Conservation (phyloP, 2,888 invertebrate genomes). For the Eubasilissa splendida region DNA sequence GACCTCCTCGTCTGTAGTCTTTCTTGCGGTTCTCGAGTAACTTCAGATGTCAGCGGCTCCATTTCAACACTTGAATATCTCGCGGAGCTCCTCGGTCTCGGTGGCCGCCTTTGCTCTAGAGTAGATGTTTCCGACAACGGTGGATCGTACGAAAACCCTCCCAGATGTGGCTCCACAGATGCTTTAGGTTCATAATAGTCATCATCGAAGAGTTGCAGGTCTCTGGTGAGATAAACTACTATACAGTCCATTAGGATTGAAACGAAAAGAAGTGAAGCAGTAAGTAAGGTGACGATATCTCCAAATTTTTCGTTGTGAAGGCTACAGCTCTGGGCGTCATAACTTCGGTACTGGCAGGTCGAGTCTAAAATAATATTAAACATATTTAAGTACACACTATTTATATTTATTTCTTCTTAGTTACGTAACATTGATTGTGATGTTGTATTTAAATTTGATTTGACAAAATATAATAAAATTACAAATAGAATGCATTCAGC, state of each 20-base stretch:
- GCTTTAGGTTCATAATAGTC: constrained; percentile 51
- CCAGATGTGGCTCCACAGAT: not conserved
- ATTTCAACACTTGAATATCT: constrained; percentile 27
- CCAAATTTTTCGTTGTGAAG: constrained; percentile 69
- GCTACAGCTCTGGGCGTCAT: constrained; percentile 65
- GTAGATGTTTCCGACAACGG: constrained; percentile 7
- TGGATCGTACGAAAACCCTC: not conserved
- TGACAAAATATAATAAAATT: no score
- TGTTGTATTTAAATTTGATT: no score
- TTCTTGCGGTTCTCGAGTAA: constrained; percentile 13
- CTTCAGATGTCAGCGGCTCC: constrained; percentile 35
- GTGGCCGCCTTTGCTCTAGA: constrained; percentile 44
- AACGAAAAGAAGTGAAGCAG: constrained; percentile 65
- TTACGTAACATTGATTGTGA: no score
- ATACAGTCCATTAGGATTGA: constrained; percentile 67
- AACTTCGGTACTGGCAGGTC: constrained; percentile 69
- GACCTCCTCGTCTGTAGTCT: constrained; percentile 26
- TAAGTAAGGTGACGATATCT: constrained; percentile 68
- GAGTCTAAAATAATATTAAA: constrained; percentile 61
- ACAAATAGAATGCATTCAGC: no score
- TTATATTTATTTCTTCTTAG: no score
- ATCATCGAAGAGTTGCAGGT: constrained; percentile 64
- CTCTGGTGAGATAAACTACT: constrained; percentile 67
- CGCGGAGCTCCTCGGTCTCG: constrained; percentile 32
- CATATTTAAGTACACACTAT: not conserved